Conservation (phyloP, 2,113 vertebrate genomes). For the pig (Sus scrofa) region DNA sequence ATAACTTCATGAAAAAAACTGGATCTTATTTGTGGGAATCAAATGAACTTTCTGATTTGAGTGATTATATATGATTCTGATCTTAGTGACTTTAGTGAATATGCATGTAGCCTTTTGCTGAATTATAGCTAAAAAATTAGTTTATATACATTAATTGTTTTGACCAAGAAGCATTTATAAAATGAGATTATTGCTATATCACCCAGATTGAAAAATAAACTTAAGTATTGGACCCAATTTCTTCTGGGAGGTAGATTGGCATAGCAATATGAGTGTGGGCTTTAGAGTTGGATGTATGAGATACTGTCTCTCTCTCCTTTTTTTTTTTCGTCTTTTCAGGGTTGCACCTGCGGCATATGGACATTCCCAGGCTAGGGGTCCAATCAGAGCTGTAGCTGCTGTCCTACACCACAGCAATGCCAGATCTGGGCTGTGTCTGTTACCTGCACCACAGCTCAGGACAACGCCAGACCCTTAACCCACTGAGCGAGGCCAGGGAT, state of each 20-base stretch:
- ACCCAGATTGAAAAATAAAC: constrained; percentile 14
- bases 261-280: background rate
- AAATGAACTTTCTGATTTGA: constrained; percentile 46
- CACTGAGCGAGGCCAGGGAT: no score
- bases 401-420: no score
- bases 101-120: background rate
- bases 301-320: background rate
- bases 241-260: background rate
- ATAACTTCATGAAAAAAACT: constrained; percentile 14
- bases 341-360: no score
- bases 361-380: no score
- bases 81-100: background rate
- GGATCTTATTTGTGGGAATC: constrained; percentile 22
- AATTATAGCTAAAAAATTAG: background rate
- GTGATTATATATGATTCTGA: background rate
- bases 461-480: no score
- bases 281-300: background rate
- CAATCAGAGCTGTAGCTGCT: no score
- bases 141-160: constrained; percentile 7
- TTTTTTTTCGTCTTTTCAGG: no score
- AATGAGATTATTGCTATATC: background rate
- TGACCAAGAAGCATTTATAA: background rate
- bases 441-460: no score
- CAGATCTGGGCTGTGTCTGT: no score
- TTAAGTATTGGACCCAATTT: constrained; percentile 2